Conservation (phyloP, 2,797 vertebrate species). For the Megaceryle alcyon region DNA sequence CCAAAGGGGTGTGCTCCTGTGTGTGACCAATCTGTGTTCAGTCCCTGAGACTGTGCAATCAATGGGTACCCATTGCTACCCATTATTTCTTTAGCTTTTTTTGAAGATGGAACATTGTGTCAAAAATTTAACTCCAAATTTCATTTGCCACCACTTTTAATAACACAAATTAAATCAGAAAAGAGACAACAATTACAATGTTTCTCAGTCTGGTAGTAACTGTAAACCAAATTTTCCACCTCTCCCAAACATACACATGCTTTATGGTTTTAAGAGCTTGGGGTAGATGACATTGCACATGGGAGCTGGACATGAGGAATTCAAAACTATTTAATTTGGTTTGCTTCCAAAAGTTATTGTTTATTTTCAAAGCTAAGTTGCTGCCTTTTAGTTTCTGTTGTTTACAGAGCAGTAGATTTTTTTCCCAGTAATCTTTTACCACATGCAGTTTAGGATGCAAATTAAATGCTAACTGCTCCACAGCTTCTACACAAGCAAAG, state of each 20-base stretch:
- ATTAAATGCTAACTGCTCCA: not conserved
- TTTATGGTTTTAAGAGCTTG: not conserved
- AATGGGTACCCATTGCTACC: no score
- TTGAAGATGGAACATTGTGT: not conserved
- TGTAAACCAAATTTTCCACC: not conserved
- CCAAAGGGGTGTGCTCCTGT: no score
- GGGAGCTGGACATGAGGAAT: not conserved
- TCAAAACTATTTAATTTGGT: not conserved
- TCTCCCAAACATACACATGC: not conserved
- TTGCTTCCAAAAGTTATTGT: not conserved
- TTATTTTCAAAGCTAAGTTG: not conserved
- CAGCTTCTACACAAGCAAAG: not conserved
- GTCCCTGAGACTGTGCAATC: no score
- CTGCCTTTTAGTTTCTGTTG: not conserved
- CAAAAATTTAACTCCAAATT: not conserved
- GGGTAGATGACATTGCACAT: not conserved
- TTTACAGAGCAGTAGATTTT: not conserved
- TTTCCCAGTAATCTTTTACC: not conserved
- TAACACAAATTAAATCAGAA: not conserved
- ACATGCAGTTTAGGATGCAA: not conserved
- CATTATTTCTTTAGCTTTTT: not conserved
- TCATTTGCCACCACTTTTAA: not conserved
- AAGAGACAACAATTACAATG: not conserved
- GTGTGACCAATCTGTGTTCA: no score
- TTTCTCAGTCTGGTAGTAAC: not conserved